Evolutionary conservation across 2,888 invertebrate genomes (phyloP).

Genomic region (Cerceris ruficornis): DNA sequence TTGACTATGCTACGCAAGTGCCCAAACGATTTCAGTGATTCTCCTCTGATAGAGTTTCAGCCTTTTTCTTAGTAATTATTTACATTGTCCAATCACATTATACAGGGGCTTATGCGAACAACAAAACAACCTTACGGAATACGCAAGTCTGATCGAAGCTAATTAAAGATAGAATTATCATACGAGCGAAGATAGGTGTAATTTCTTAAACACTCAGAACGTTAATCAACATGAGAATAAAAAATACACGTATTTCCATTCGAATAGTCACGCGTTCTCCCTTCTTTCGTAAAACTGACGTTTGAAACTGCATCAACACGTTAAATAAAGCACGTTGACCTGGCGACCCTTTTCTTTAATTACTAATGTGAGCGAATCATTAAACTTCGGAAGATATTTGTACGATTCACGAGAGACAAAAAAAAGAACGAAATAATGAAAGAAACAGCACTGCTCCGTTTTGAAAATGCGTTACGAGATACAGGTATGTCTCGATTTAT

Average conservation of each 20-base stretch:
- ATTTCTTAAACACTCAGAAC: slow-evolving; percentile 36
- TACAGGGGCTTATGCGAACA: slow-evolving; percentile 32
- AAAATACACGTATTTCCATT: slow-evolving; percentile 7
- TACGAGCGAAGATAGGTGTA: slow-evolving; percentile 36
- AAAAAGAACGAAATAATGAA: slow-evolving; percentile 10
- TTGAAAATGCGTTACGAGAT: slow-evolving; percentile 20
- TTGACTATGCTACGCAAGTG: slow-evolving; percentile 62
- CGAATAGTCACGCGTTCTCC: slow-evolving; percentile 17
- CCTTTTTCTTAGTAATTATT: slow-evolving; percentile 54
- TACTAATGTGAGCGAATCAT: slow-evolving; percentile 46
- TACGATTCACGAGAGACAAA: slow-evolving; percentile 18
- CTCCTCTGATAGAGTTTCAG: slow-evolving; percentile 35
- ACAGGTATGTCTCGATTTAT: slow-evolving; percentile 25
- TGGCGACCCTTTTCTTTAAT: slow-evolving; percentile 14
- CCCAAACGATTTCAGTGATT: slow-evolving; percentile 56
- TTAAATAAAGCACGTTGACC: slow-evolving; percentile 31
- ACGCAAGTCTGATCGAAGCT: slow-evolving; percentile 32
- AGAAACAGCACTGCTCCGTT: slow-evolving; percentile 33
- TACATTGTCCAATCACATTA: slow-evolving; percentile 51
- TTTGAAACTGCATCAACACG: slow-evolving; percentile 24
- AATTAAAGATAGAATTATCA: slow-evolving; percentile 32
- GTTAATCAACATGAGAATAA: slow-evolving; percentile 17
- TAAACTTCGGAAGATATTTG: slow-evolving; percentile 42
- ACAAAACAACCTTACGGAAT: slow-evolving; percentile 45
- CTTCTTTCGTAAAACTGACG: slow-evolving; percentile 32